Percentiles rank a stretch among this genome's conserved stretches.
These are phyloP conservation scores for Sialia sialis DNA, from an alignment of 2,113 vertebrate species.

Conservation along the genomic window DNA sequence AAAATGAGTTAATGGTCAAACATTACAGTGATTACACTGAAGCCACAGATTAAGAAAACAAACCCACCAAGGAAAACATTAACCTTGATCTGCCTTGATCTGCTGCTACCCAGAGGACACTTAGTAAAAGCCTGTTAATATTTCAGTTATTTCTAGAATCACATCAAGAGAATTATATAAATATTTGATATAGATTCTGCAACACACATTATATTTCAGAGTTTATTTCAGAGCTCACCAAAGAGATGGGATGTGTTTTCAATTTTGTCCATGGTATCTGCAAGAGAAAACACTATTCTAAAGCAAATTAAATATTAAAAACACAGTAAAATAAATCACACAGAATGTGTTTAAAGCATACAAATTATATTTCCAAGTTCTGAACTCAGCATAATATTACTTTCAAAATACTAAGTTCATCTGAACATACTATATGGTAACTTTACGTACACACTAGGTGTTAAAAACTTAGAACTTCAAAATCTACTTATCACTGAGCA, in stretches of 20 bases:
- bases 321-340: background rate
- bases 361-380: background rate
- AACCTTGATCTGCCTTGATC: background rate
- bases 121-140: background rate
- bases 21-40: background rate
- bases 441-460: background rate
- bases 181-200: background rate
- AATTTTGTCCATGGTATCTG: slow-evolving; percentile 99
- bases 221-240: slow-evolving; percentile 78
- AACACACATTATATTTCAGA: background rate
- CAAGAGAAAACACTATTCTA: slow-evolving; percentile 43
- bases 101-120: background rate
- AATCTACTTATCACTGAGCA: background rate
- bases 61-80: background rate
- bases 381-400: background rate
- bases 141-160: background rate
- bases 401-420: background rate
- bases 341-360: background rate
- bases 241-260: slow-evolving; percentile 93
- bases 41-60: background rate
- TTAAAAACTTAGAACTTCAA: background rate
- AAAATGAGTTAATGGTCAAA: background rate
- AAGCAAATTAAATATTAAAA: slow-evolving; percentile 28
- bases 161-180: background rate
- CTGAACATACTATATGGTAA: background rate